Conservation (phyloP, 1,140 invertebrate species). For the Hycleus cichorii region DNA sequence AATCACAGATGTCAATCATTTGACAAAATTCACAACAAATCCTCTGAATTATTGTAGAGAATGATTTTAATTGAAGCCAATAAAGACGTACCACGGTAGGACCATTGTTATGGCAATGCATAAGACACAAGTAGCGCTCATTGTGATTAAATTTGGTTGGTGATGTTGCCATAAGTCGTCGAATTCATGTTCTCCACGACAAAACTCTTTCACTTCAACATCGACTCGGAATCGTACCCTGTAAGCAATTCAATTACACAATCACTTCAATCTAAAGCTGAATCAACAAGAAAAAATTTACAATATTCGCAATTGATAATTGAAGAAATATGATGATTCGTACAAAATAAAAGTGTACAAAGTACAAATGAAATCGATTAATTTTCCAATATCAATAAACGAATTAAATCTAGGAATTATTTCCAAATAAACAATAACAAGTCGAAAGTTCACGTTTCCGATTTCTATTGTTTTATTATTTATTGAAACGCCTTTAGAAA, state of each 20-base stretch:
- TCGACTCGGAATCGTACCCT: slow-evolving; percentile 46
- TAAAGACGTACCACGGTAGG: slow-evolving; percentile 45
- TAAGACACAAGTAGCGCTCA: slow-evolving; percentile 41
- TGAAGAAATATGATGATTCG: too few relatives aligned
- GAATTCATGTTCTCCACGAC: slow-evolving; percentile 32
- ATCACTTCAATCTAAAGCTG: too few relatives aligned
- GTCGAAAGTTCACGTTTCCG: neutral
- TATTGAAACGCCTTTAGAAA: too few relatives aligned
- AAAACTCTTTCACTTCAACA: slow-evolving; percentile 46
- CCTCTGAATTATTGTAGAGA: neutral
- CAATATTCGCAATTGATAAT: too few relatives aligned
- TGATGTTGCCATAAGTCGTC: slow-evolving; percentile 23
- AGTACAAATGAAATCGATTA: too few relatives aligned
- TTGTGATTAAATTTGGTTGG: slow-evolving; percentile 24
- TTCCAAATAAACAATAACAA: neutral
- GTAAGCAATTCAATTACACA: neutral
- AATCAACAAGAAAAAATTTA: too few relatives aligned
- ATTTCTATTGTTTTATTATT: neutral
- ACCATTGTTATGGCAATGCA: slow-evolving; percentile 44
- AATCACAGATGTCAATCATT: slow-evolving; percentile 4
- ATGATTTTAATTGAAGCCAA: slow-evolving; percentile 21
- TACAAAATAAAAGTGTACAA: too few relatives aligned
- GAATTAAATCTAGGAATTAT: neutral
- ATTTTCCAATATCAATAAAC: too few relatives aligned
- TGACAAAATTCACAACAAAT: too few relatives aligned